Evolutionary conservation across 2,888 invertebrate genomes (phyloP), one percentile per base, ranked within the genome.

Genomic region (Cheilosia pagana): DNA sequence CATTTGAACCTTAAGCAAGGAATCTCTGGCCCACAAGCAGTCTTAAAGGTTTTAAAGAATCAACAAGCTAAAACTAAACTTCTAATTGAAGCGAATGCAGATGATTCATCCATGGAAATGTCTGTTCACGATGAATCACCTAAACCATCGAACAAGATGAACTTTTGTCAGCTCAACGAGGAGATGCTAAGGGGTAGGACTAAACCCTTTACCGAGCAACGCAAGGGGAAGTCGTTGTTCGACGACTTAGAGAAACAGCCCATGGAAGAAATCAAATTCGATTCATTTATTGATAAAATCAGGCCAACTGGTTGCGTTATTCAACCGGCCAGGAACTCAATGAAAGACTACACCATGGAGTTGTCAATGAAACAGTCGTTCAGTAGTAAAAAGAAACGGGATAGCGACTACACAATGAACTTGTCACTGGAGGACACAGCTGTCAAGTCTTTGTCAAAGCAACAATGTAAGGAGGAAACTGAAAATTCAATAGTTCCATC

Each of bases 331-430:
- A 53, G 8, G 23, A 48, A 19, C 25, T 45, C 63, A 21, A 45
- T 63, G 23, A 63, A 23, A 19, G 74, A 74, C 55, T 74, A 63
- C 21, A 74, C 74, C 19, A 43, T 74, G 43, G 74, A 74, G 31
- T 35, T 72, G 28, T 31, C 72, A 12, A 35, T 28, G 21, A 10
- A 48, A 23, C 52, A 72, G 23, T 35, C 45, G 3, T 19, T 68
- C 1, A 8, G 39, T 14, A 39, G 25, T 3, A 50, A 39, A 59
- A 12, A 43, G 43, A 21, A 25, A 16, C 23, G 3, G 25, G 67
- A 43, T 8, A 35, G 5, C 10, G 70, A 59, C 2, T 72, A 31
- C 21, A 60, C 53, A 0, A 48, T 63, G 16, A 55, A 63, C 6
- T 21, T 63, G 16, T 57, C 63, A 7, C 12, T 45, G n/a, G 21